Base-by-base conservation (phyloP, 2,797 vertebrate species). In the Antrozous pallidus region DNA sequence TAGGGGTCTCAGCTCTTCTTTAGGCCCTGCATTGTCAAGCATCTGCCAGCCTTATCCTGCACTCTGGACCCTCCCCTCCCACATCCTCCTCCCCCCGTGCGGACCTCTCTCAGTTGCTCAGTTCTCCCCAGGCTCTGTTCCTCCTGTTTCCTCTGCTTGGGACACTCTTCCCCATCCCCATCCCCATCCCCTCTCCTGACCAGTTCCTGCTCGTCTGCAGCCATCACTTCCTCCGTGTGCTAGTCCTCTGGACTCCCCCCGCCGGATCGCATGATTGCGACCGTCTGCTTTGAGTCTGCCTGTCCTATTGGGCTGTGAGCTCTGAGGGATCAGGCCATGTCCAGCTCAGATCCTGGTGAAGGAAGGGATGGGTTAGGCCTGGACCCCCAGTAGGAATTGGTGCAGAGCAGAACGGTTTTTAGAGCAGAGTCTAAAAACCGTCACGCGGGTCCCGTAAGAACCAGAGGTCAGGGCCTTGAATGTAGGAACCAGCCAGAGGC, bases 401-500 rank as follows among this genome's bases (percentile, higher is more conserved):
- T 5, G 6, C 31, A n/a, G 63, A 22, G 14, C 18, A 14, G 28
- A 71, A 63, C 33, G 40, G 42, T 84, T 77, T 92, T 73, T 81
- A 77, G 14, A 89, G 71, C 45, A 54, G 31, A 85, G 31, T 84
- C 82, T n/a, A 70, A 61, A 58, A 54, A 40, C 31, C 70, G 86
- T 42, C 14, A 0, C 61, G 45, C 14, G 94, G 36, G 36, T 45
- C 73, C 49, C 58, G 88, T 75, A 75, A 93, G 84, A n/a, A 83
- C 70, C 56, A 87, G 17, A 80, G 33, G 40, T 69, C 31, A 31
- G 28, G 74, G 31, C 45, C 71, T 88, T 69, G 12, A 69, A 81
- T 40, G 33, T 83, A 47, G 93, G 14, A 75, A 82, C 40, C 45
- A 49, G 73, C 45, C 94, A 36, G 86, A 73, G 79, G 90, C 56